These are phyloP conservation scores for Vanessa tameamea DNA, from an alignment of 1,140 invertebrate species.

Conservation along the genomic window DNA sequence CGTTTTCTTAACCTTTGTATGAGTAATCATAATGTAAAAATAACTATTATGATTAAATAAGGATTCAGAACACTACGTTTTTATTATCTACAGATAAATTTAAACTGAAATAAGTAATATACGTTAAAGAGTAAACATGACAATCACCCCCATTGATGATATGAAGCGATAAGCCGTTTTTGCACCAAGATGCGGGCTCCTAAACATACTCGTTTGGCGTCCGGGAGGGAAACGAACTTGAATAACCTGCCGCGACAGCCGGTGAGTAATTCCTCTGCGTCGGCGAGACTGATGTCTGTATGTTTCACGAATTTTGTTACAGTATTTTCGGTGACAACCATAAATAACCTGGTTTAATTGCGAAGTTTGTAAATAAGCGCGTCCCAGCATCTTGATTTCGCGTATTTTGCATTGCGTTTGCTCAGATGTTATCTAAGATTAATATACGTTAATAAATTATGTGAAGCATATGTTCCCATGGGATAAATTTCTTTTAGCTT, in stretches of 20 bases:
- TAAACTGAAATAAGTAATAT: not conserved
- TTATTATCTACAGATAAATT: not conserved
- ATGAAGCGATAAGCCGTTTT: conserved; percentile 18
- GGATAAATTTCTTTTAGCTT: conserved; percentile 8
- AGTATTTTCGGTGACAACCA: conserved; percentile 40
- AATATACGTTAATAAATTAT: not conserved
- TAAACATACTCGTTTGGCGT: conserved; percentile 54
- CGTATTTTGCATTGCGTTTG: conserved; percentile 16
- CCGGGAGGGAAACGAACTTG: conserved; percentile 56
- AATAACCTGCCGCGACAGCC: conserved; percentile 59
- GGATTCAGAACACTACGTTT: no score
- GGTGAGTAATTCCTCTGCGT: conserved; percentile 50
- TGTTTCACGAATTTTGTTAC: conserved; percentile 42
- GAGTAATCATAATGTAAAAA: no score
- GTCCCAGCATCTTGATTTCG: conserved; percentile 11
- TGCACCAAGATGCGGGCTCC: conserved; percentile 36
- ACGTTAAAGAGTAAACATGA: conserved; percentile 1
- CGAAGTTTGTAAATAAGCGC: conserved; percentile 29
- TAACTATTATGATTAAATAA: no score
- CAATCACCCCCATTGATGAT: conserved; percentile 11
- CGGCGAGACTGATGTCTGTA: conserved; percentile 28
- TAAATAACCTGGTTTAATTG: conserved; percentile 45
- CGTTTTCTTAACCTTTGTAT: no score
- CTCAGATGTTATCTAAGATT: conserved; percentile 21
- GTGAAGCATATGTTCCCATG: not conserved